phyloP scores from a whole-genome alignment of 1,140 invertebrate genomes.

The Rhyzopertha dominica region DNA sequence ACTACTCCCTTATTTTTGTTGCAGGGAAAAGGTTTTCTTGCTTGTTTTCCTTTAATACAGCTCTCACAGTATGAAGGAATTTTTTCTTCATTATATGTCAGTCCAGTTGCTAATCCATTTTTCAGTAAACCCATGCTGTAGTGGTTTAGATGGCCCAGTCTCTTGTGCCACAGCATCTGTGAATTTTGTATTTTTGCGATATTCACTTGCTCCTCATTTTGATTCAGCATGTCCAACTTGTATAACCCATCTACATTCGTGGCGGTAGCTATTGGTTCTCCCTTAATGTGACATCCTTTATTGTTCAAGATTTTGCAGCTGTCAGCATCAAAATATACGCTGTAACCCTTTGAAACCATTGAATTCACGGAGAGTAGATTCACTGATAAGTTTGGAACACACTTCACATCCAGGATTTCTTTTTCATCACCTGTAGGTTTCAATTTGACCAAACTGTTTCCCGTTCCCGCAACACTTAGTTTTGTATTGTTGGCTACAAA shows the following conservation, averaged over 20 bases:
- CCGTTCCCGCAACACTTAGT: constrained; percentile 7
- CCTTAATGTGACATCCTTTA: constrained; percentile 15
- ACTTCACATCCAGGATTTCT: constrained; percentile 15
- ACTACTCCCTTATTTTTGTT: constrained; percentile 14
- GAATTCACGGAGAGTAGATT: constrained; percentile 22
- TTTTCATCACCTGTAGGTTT: constrained; percentile 5
- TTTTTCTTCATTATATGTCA: constrained; percentile 8
- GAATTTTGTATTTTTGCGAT: constrained; percentile 1
- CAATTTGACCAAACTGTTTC: constrained; percentile 10
- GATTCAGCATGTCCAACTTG: constrained; percentile 5
- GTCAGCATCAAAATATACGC: constrained; percentile 14
- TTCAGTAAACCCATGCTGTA: constrained; percentile 16
- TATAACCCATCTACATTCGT: constrained; percentile 16
- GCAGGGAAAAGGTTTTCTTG: constrained; percentile 15
- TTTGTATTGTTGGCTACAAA: constrained; percentile 13
- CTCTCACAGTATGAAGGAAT: constrained; percentile 12
- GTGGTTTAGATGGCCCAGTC: constrained; percentile 21
- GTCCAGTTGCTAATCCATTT: constrained; percentile 15
- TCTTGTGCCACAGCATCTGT: constrained; percentile 21
- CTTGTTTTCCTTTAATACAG: constrained; percentile 24
- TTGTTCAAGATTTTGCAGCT: constrained; percentile 15
- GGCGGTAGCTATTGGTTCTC: constrained; percentile 15
- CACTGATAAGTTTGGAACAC: constrained; percentile 19
- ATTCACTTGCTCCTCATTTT: constrained; percentile 6
- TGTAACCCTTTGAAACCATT: constrained; percentile 17